Evolutionary conservation across 2,113 vertebrate species (phyloP).

Genomic region (Regulus satrapa): DNA sequence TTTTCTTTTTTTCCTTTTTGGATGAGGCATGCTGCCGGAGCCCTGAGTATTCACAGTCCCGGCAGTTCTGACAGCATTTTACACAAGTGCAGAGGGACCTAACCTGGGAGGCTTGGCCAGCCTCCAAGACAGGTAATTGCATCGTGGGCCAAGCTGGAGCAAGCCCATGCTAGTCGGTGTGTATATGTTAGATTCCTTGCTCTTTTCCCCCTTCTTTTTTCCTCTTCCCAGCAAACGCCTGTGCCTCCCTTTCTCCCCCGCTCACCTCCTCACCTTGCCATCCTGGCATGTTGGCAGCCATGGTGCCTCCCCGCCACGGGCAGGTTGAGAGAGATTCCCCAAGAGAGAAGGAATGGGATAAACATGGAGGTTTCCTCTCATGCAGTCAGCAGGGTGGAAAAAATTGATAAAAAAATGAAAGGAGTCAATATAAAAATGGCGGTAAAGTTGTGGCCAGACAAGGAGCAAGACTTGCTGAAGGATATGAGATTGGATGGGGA

Average conservation of each 20-base stretch:
- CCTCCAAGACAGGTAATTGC: conserved; percentile 51
- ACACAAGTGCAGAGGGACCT: conserved; percentile 17
- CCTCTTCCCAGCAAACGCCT: not conserved
- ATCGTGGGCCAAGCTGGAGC: not conserved
- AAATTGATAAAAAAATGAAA: not conserved
- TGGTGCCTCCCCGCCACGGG: not conserved
- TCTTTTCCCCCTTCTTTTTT: not conserved
- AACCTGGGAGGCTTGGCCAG: conserved; percentile 1
- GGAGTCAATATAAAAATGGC: not conserved
- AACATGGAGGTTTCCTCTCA: not conserved
- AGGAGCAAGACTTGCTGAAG: not conserved
- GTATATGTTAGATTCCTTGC: not conserved
- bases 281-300: not conserved
- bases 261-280: not conserved
- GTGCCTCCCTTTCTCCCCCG: not conserved
- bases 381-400: not conserved
- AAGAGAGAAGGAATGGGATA: not conserved
- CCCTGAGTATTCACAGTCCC: not conserved
- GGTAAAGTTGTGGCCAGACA: not conserved
- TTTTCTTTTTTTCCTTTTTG: not conserved
- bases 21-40: not conserved
- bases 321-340: not conserved
- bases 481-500: not conserved
- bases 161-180: not conserved
- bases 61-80: conserved; percentile 26